Percentiles rank a stretch among this genome's conserved stretches.
phyloP scores from a whole-genome alignment of 2,888 invertebrate genomes.

The Calameuta filiformis region DNA sequence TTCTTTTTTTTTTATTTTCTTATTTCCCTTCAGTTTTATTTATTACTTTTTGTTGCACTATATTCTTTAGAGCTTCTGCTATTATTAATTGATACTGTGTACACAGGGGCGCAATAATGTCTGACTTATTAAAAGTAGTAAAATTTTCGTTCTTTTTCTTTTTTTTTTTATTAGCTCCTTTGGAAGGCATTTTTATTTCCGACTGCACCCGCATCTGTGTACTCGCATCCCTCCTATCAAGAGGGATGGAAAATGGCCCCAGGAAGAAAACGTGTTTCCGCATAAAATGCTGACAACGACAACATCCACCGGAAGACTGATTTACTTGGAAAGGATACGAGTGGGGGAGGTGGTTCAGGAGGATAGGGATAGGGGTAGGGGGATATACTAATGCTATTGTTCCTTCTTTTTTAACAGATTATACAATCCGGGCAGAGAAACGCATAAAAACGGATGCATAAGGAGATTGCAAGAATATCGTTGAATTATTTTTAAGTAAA shows the following conservation, averaged over 20 bases:
- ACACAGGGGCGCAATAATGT: no score
- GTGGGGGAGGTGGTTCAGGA: not conserved
- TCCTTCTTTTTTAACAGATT: not conserved
- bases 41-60: not conserved
- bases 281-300: not conserved
- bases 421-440: not conserved
- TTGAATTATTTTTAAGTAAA: not conserved
- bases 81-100: not conserved
- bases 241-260: not conserved
- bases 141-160: no score
- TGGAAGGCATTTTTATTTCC: no score
- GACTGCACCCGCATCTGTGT: not conserved
- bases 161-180: no score
- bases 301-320: constrained; percentile 11
- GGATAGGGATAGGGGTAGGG: not conserved
- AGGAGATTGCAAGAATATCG: not conserved
- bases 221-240: not conserved
- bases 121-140: no score
- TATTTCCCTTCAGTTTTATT: no score
- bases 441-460: not conserved
- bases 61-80: not conserved
- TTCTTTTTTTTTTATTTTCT: not conserved
- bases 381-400: no score
- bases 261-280: not conserved
- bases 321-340: constrained; percentile 1